These are phyloP conservation scores for Scortum barcoo DNA, from an alignment of 2,113 vertebrate genomes.

Conservation along the genomic window DNA sequence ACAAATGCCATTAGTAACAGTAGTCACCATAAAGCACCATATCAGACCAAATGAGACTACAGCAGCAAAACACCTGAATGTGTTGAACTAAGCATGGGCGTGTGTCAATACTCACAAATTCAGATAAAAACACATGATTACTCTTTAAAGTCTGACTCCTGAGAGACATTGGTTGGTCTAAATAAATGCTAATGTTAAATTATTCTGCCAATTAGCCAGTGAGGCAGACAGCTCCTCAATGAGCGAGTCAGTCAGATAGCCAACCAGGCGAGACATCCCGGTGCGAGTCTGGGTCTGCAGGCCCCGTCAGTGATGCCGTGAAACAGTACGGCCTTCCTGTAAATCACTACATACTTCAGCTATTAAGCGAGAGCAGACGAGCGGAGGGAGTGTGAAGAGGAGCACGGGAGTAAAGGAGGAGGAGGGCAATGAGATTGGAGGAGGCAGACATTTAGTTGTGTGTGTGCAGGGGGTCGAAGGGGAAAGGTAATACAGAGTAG, in stretches of 20 bases:
- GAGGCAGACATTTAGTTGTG: slow-evolving; percentile 26
- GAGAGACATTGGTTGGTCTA: neutral
- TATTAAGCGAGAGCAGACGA: slow-evolving; percentile 22
- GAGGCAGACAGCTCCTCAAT: neutral
- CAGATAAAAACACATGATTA: neutral
- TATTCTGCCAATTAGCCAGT: neutral
- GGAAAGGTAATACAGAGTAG: neutral
- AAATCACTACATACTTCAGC: slow-evolving; percentile 38
- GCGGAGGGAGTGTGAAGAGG: neutral
- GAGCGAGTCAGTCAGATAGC: slow-evolving; percentile 1
- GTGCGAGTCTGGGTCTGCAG: slow-evolving; percentile 38
- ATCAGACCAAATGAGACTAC: no score
- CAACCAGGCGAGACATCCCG: slow-evolving; percentile 22
- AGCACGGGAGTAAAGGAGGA: neutral
- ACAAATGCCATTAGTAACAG: neutral
- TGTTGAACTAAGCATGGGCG: neutral
- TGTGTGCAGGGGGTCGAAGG: neutral
- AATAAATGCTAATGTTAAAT: neutral
- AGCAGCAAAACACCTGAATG: neutral
- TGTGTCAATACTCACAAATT: neutral
- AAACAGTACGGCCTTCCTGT: slow-evolving; percentile 45
- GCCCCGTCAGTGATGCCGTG: slow-evolving; percentile 29
- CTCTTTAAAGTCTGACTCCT: neutral
- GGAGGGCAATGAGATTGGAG: slow-evolving; percentile 8
- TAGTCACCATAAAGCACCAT: no score